phyloP scores from a whole-genome alignment of 2,113 vertebrate genomes.

The Cyprinodon variegatus region DNA sequence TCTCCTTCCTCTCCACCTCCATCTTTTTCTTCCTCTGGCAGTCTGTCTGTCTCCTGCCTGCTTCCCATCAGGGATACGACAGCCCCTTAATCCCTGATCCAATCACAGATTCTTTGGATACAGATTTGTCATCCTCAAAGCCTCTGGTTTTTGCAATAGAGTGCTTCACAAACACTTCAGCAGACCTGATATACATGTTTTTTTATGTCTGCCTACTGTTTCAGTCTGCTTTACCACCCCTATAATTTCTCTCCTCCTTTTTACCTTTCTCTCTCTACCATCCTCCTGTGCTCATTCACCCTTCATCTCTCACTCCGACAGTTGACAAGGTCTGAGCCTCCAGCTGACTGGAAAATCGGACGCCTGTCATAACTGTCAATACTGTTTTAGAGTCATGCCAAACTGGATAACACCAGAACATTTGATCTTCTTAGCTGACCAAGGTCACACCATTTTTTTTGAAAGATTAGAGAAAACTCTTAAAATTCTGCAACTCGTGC shows the following conservation, averaged over 20 bases:
- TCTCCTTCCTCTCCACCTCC: constrained; percentile 28
- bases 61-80: constrained; percentile 65
- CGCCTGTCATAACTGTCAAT: constrained; percentile 98
- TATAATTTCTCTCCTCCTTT: constrained; percentile 18
- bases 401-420: constrained; percentile 46
- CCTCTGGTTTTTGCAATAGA: constrained; percentile 58
- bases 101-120: constrained; percentile 72
- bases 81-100: constrained; percentile 75
- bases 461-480: constrained; percentile 58
- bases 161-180: constrained; percentile 62
- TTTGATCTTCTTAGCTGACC: constrained; percentile 69
- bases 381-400: constrained; percentile 78
- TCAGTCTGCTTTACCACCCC: constrained; percentile 55
- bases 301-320: constrained; percentile 93
- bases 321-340: constrained; percentile 92
- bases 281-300: constrained; percentile 76
- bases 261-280: constrained; percentile 12
- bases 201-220: constrained; percentile 29
- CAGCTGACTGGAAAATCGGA: constrained; percentile 98
- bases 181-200: constrained; percentile 50
- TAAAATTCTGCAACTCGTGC: constrained; percentile 73
- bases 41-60: constrained; percentile 55
- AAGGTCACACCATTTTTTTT: constrained; percentile 59
- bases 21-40: constrained; percentile 48
- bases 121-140: constrained; percentile 71